Evolutionary conservation across 2,113 vertebrate species (phyloP), one percentile per base, ranked within the genome.

Genomic region (Misgurnus mizolepis): DNA sequence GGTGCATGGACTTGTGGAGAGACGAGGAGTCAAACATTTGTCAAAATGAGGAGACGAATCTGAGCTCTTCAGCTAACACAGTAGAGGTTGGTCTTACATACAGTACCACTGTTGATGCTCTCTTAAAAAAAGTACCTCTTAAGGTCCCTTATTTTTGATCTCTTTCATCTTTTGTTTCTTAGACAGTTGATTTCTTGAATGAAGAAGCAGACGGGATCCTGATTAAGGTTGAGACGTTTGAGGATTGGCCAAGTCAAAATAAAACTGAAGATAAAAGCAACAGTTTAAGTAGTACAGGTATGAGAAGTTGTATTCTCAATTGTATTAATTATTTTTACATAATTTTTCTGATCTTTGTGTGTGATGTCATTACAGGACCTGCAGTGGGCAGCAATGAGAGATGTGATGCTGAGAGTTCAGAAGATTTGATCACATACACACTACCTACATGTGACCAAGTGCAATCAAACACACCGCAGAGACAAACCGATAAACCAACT

Each of bases 1-100:
- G 91, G 91, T 92, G 90, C 84, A 90, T 91, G 87, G 86, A 91
- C 74, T 84, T 92, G 39, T 93, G 92, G 92, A 89, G 88, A 80
- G 89, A 91, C 49, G 92, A 89, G 0, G 69, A 72, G 17, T 34
- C 69, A 14, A 14, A n/a, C 12, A 11, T 53, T 53, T 11, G 49
- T 53, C 49, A 53, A 3, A 11, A 53, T 10, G 49, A 53, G 49
- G 11, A 53, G 9, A 53, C 3, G 12, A 9, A 14, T 53, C 10
- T 53, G 12, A 11, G 12, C 12, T 53, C 49, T 53, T 53, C 49
- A 53, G 49, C 12, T 11, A 53, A 12, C 49, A 53, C 49, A 14
- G 49, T 10, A 55, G 50, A 55, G 11, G 14, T 55, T 55, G 4
- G 14, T 55, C 14, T 55, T 5, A 55, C 15, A 15, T 6, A 15